Conservation (phyloP, 37 sponge, comb jelly and placozoan species). For the Petrosia ficiformis region DNA sequence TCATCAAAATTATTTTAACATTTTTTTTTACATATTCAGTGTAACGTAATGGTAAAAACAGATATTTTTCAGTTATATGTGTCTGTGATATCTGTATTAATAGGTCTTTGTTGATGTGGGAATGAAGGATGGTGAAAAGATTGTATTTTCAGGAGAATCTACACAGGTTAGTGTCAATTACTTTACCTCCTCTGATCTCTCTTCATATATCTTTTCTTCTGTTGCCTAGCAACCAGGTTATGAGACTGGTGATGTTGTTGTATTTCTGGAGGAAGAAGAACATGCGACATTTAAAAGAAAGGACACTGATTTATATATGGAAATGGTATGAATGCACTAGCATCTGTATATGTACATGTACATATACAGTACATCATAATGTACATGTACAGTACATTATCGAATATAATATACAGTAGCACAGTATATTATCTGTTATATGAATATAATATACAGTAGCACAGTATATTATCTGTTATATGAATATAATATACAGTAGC, state of each 20-base stretch:
- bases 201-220: neutral
- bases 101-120: conserved; percentile 93
- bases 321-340: conserved; percentile 84
- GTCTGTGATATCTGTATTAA: neutral
- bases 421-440: too few relatives aligned
- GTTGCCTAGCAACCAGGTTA: conserved; percentile 72
- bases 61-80: too few relatives aligned
- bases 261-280: conserved; percentile 90
- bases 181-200: too few relatives aligned
- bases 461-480: too few relatives aligned
- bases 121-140: conserved; percentile 96
- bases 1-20: neutral
- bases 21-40: neutral
- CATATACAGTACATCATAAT: too few relatives aligned
- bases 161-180: conserved; percentile 63
- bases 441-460: too few relatives aligned
- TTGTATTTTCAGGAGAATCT: conserved; percentile 88
- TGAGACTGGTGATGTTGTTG: conserved; percentile 94
- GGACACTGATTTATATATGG: conserved; percentile 79
- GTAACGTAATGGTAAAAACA: too few relatives aligned
- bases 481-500: too few relatives aligned
- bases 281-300: conserved; percentile 73
- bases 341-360: too few relatives aligned
- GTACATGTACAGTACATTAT: too few relatives aligned
- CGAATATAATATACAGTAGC: too few relatives aligned